Percentiles rank a stretch among this genome's conserved stretches.
These are phyloP conservation scores for Marisa cornuarietis DNA, from an alignment of 1,140 invertebrate genomes.

Conservation along the genomic window DNA sequence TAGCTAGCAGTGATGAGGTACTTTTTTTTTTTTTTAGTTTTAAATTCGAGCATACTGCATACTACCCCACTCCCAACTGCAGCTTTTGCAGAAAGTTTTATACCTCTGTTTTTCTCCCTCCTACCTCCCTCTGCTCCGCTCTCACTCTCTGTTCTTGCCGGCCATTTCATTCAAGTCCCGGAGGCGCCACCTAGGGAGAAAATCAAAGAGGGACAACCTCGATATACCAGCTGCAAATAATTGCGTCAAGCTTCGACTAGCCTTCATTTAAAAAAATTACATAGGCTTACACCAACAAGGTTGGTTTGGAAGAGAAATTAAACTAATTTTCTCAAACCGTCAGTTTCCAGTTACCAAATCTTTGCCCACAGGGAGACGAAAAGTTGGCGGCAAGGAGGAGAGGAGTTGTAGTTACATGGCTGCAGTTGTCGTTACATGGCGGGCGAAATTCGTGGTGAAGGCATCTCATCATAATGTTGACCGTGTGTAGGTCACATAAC, in stretches of 20 bases:
- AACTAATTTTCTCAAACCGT: neutral
- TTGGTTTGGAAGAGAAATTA: neutral
- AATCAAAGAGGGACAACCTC: constrained; percentile 5
- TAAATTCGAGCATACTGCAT: no score
- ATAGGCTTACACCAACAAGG: neutral
- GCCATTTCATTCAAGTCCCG: neutral
- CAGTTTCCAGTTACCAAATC: neutral
- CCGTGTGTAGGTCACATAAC: neutral
- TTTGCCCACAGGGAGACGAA: neutral
- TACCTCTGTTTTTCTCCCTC: no score
- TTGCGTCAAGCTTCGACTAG: neutral
- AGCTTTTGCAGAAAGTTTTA: no score
- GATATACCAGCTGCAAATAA: neutral
- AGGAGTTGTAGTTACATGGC: neutral
- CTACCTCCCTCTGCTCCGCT: no score
- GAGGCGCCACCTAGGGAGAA: neutral
- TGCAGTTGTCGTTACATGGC: neutral
- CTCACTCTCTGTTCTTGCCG: no score
- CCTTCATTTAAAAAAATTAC: neutral
- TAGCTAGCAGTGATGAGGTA: no score
- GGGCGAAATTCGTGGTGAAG: neutral
- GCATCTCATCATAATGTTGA: neutral
- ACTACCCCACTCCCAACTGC: no score
- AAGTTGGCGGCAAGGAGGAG: neutral
- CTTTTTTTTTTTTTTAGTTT: no score